phyloP scores from a whole-genome alignment of 1,140 invertebrate genomes.

The Mactra quadrangularis region DNA sequence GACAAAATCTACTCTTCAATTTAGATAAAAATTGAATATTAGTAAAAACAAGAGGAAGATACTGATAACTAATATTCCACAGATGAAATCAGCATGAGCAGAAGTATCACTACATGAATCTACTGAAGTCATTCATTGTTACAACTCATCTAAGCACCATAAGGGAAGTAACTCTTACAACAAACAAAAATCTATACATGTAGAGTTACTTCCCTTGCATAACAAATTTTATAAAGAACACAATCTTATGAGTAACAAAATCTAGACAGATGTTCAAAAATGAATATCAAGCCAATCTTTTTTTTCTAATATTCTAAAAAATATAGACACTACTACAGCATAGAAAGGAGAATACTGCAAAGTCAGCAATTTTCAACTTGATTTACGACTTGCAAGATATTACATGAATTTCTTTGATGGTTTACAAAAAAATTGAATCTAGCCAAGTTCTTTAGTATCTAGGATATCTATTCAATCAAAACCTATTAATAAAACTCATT shows the following conservation, averaged over 20 bases:
- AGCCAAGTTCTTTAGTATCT: no score
- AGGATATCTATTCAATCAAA: no score
- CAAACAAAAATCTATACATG: background rate
- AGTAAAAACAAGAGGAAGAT: no score
- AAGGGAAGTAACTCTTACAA: conserved; percentile 23
- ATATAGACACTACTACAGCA: background rate
- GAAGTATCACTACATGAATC: conserved; percentile 5
- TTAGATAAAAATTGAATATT: no score
- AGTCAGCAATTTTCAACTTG: background rate
- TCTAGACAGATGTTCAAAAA: background rate
- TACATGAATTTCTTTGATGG: no score
- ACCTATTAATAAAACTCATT: no score
- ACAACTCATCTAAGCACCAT: conserved; percentile 9
- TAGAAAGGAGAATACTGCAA: background rate
- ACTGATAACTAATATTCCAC: no score
- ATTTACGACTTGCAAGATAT: background rate
- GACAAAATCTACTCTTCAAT: no score
- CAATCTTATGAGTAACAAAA: background rate
- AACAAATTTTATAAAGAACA: background rate
- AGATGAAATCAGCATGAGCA: no score
- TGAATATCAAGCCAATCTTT: background rate
- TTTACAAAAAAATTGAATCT: no score
- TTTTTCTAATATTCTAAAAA: background rate
- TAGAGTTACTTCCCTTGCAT: conserved; percentile 36
- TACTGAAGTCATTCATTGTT: background rate